Base-by-base conservation (phyloP, 2,113 vertebrate genomes). In the Arothron firmamentum region DNA sequence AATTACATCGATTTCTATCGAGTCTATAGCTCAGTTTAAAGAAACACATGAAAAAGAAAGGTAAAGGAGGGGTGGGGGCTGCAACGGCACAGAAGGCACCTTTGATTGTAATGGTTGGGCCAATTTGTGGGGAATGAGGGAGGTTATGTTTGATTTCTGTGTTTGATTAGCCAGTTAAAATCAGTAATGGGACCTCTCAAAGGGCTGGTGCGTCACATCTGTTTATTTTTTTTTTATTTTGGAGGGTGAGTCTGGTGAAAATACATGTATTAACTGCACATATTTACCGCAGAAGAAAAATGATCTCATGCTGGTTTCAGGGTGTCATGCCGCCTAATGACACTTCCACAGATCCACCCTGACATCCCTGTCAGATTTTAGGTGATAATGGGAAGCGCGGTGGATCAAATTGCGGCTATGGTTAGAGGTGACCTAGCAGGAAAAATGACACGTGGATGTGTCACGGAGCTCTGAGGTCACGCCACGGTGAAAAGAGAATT, bases 171-270 rank as follows among this genome's bases (percentile, higher is more conserved):
- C 34, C 34, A 38, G 25, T 28, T 28, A 28, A 28, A 28, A 28
- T 28, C 25, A 28, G 77, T 59, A 85, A 92, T 91, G 88, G 88
- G 87, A 93, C 91, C 85, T 87, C 85, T 52, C 91, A 87, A 90
- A 10, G 28, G 28, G 11, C 9, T 8, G 34, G 88, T 83, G 88
- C 71, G 59, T 71, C 61, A 59, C 47, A 18, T 23, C 2, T 28
- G 25, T 28, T 59, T 56, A 10, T 60, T 57, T 4, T 60, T 57
- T 4, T 5, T 25, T 49, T 23, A 54, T 34, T 47, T 20, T 20
- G 46, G 56, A 47, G 12, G 4, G 21, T 8, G 5, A 52, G 6
- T 48, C 48, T 28, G 16, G 51, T 28, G 62, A 41, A 75, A 77
- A 79, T 85, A 18, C 53, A 16, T 3, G 51, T 55, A 48, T 62